Base-by-base conservation (phyloP, 2,113 vertebrate species). In the Phalacrocorax carbo region DNA sequence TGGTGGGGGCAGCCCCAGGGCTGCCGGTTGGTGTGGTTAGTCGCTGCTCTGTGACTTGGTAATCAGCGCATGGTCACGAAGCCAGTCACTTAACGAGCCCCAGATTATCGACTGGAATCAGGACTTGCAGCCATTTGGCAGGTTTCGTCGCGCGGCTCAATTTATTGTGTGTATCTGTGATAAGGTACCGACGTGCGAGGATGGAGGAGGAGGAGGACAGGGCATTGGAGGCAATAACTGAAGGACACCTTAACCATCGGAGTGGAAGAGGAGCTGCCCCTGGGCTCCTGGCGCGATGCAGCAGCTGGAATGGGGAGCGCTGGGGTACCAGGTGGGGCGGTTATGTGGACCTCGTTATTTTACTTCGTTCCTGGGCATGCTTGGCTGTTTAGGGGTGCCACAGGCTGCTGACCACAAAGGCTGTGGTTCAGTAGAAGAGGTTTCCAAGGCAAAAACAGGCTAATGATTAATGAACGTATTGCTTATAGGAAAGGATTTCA, bases 181-280 rank as follows among this genome's bases (percentile, higher is more conserved):
- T 6, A 30, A 23, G 11, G 46, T 29, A 36, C 17, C 0, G 2
- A 6, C 2, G 75, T 29, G 13, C 0, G 0, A 44, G 26, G 85
- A 51, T 13, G 42, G 42, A 78, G 51, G 16, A 2, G 4, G 65
- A 79, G 38, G 62, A 80, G 40, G 46, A 64, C 30, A 11, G 21
- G 18, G 42, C 7, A 4, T 2, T 78, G 78, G 51, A 22, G 42
- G 10, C 48, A 51, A 9, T 12, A 11, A 7, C 30, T 49, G 42
- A 79, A 58, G 62, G 76, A 90, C 29, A 29, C 25, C 3, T 58
- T 2, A 18, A 30, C 17, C 15, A 4, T 9, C 12, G 9, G 6
- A 38, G 22, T 20, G 30, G 58, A 27, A 76, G 11, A 36, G 66
- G 11, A 86, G 19, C 48, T 72, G 32, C 8, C 29, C 10, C 30